Evolutionary conservation across 1,140 invertebrate genomes (phyloP).

Genomic region (Phortica variegata): DNA sequence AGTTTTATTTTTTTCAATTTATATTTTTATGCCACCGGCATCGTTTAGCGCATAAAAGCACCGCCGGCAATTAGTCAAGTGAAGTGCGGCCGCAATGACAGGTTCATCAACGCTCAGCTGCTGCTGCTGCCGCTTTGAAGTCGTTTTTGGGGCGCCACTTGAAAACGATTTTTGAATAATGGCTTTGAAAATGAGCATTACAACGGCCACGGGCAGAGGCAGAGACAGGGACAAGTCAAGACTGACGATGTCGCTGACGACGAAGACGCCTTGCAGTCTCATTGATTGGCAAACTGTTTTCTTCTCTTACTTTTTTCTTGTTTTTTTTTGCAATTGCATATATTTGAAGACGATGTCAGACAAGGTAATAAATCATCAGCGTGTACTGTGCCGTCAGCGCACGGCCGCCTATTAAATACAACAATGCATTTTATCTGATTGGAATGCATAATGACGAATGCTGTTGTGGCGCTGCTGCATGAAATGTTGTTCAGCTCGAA

Average conservation of each 20-base stretch:
- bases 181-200: background rate
- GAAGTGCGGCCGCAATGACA: conserved; percentile 36
- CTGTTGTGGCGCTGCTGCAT: too few relatives aligned
- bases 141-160: too few relatives aligned
- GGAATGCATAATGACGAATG: too few relatives aligned
- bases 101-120: conserved; percentile 26
- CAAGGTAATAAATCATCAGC: too few relatives aligned
- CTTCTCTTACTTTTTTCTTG: background rate
- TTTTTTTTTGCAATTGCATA: background rate
- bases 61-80: conserved; percentile 42
- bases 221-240: conserved; percentile 7
- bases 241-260: conserved; percentile 15
- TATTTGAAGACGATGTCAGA: conserved; percentile 4
- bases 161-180: too few relatives aligned
- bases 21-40: conserved; percentile 45
- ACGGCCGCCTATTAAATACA: too few relatives aligned
- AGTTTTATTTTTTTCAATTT: conserved; percentile 47
- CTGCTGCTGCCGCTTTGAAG: conserved; percentile 39
- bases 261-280: conserved; percentile 23
- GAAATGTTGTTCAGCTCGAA: conserved; percentile 36
- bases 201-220: conserved; percentile 6
- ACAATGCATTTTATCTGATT: too few relatives aligned
- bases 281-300: background rate
- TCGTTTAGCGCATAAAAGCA: conserved; percentile 4
- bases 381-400: too few relatives aligned